Base-by-base conservation (phyloP, 2,888 invertebrate genomes). In the Drosophila paracracens region DNA sequence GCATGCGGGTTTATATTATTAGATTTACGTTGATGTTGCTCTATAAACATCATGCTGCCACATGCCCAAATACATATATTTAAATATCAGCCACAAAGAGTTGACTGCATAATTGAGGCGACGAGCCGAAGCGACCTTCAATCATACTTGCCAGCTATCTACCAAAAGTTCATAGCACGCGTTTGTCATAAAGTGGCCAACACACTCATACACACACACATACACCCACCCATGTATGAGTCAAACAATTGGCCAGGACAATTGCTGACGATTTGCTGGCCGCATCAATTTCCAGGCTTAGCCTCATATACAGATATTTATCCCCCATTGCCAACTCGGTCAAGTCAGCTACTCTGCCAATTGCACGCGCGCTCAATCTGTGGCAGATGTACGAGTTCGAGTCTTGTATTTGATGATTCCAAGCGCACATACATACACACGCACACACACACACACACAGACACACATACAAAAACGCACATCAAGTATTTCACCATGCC, bases 71-170 rank as follows among this genome's bases (percentile, higher is more conserved):
- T 0, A 38, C 36, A 82, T 72, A 74, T 74, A 88, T 85, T 86
- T 81, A 88, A 88, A 88, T 86, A 76, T 59, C 71, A 35, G 63
- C 81, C 76, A 70, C 83, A 86, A 85, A 88, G 88, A 86, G 84
- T 88, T 88, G 77, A 81, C 81, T 81, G 70, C 76, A 81, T 83
- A 88, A 84, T 88, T 88, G 76, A 83, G 69, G 67, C 61, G 52
- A 21, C 27, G 33, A 50, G 66, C 18, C 53, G 46, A 31, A 21
- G 25, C 25, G 68, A 76, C 76, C 82, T 79, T 82, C 82, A 77
- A 84, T 83, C 79, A 82, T 74, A 64, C 72, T 67, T 70, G 67
- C 38, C 36, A 18, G 56, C 56, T 31, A 68, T 66, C 66, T 74
- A 43, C 18, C 43, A 33, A 60, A 73, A 78, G 72, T 76, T 88